Percentiles rank a stretch among this genome's conserved stretches.
These are phyloP conservation scores for Puffinus mauretanicus DNA, from an alignment of 2,113 vertebrate species.

Conservation along the genomic window DNA sequence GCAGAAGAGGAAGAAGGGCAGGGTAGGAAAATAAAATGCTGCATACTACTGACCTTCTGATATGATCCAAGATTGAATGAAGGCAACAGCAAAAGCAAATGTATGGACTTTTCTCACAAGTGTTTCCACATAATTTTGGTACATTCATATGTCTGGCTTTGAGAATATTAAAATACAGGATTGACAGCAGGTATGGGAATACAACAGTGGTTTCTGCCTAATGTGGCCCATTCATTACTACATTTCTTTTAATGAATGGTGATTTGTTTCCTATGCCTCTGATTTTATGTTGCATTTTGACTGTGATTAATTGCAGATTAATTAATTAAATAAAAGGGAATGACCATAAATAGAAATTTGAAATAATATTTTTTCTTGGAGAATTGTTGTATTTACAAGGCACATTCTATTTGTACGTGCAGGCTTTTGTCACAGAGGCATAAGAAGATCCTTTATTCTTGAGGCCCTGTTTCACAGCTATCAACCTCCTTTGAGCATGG, in stretches of 20 bases:
- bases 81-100: not conserved
- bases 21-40: not conserved
- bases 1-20: not conserved
- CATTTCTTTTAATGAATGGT: not conserved
- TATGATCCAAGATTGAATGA: not conserved
- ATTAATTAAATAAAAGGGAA: not conserved
- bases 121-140: not conserved
- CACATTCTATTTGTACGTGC: not conserved
- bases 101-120: not conserved
- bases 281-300: not conserved
- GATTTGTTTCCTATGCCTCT: constrained; percentile 1
- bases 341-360: not conserved
- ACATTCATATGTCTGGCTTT: not conserved
- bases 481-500: not conserved
- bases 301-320: not conserved
- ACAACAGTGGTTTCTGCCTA: not conserved
- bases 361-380: not conserved
- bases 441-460: not conserved
- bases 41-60: not conserved
- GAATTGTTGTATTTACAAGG: not conserved
- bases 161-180: not conserved
- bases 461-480: not conserved
- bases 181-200: not conserved
- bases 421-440: not conserved
- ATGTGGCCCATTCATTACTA: not conserved